Conservation (phyloP, 2,888 invertebrate genomes). For the Exephanes ischioxanthus region DNA sequence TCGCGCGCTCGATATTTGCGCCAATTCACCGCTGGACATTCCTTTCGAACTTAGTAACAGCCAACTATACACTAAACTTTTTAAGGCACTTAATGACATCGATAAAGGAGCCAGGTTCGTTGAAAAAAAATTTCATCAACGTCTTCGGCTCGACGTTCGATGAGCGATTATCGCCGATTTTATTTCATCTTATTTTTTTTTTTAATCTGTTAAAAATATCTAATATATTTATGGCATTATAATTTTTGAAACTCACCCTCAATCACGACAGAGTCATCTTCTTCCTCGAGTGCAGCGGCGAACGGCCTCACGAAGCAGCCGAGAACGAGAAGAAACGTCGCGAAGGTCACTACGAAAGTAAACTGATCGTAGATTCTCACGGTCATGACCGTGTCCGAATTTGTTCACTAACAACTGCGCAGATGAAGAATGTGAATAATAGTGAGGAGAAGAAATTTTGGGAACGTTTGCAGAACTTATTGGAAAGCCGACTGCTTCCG, state of each 20-base stretch:
- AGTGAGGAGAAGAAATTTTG: not conserved
- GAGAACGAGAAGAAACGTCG: slow-evolving; percentile 45
- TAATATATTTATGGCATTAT: not conserved
- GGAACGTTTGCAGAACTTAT: slow-evolving; percentile 39
- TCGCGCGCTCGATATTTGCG: slow-evolving; percentile 43
- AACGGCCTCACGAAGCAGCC: slow-evolving; percentile 40
- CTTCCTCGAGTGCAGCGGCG: slow-evolving; percentile 67
- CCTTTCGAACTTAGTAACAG: slow-evolving; percentile 3
- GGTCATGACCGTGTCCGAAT: slow-evolving; percentile 55
- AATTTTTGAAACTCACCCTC: slow-evolving; percentile 84
- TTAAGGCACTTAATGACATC: not conserved
- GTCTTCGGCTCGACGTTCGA: not conserved
- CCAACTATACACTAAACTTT: not conserved
- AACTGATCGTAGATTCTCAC: slow-evolving; percentile 46
- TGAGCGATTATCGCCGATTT: not conserved
- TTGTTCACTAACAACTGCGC: slow-evolving; percentile 30
- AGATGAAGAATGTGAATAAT: not conserved
- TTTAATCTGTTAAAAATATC: not conserved
- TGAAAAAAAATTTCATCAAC: not conserved
- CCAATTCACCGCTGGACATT: slow-evolving; percentile 41
- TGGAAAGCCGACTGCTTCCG: slow-evolving; percentile 38
- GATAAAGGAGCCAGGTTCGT: not conserved
- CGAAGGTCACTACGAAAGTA: slow-evolving; percentile 45
- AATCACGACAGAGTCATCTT: slow-evolving; percentile 85
- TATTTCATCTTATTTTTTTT: not conserved